These are phyloP conservation scores for Octomys mimax DNA, from an alignment of 2,797 vertebrate species.

Conservation along the genomic window DNA sequence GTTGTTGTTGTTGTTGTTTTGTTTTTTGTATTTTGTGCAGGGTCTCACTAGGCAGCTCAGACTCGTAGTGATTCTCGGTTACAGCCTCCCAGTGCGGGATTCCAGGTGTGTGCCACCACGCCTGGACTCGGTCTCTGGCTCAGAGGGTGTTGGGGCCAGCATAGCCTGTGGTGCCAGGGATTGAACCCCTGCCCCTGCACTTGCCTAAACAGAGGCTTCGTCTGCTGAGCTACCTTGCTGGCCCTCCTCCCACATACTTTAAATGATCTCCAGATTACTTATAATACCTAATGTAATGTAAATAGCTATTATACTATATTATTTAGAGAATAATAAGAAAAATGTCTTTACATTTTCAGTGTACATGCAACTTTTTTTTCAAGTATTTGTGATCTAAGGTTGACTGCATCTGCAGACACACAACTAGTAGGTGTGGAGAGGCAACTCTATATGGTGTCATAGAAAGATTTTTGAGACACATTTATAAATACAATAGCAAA, in stretches of 20 bases:
- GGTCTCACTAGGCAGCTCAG: too few relatives aligned
- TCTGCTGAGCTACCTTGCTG: too few relatives aligned
- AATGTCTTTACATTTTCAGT: not conserved
- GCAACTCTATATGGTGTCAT: not conserved
- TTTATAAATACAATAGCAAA: slow-evolving; percentile 3
- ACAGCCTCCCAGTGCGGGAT: too few relatives aligned
- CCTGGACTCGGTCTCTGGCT: too few relatives aligned
- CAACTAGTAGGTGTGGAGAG: not conserved
- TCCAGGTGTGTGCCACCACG: too few relatives aligned
- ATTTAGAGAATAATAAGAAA: not conserved
- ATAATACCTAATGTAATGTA: not conserved
- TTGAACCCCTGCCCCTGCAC: too few relatives aligned
- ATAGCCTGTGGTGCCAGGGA: too few relatives aligned
- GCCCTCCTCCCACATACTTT: not conserved
- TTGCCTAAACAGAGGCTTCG: too few relatives aligned
- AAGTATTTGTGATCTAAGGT: not conserved
- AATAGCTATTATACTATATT: not conserved
- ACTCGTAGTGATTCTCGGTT: too few relatives aligned
- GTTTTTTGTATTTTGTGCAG: too few relatives aligned
- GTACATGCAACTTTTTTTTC: not conserved
- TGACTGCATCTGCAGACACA: not conserved
- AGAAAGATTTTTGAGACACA: not conserved
- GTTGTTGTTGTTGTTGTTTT: too few relatives aligned
- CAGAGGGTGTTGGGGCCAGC: too few relatives aligned
- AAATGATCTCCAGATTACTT: not conserved